phyloP scores from a whole-genome alignment of 2,797 vertebrate species.

The Scleropages formosus region DNA sequence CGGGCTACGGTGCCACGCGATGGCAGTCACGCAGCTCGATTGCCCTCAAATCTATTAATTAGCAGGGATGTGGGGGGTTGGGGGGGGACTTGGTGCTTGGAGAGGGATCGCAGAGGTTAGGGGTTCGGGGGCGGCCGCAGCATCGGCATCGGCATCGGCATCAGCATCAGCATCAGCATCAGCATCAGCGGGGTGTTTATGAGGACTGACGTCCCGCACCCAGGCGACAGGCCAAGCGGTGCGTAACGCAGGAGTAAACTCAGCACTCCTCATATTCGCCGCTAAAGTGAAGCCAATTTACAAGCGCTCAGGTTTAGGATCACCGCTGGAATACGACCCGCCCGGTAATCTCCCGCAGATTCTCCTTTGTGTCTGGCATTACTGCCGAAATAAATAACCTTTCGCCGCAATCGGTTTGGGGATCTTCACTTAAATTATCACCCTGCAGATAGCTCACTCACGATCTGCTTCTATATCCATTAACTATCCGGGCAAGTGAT shows the following conservation, averaged over 20 bases:
- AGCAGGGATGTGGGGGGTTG: conserved; percentile 53
- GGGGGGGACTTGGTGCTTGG: conserved; percentile 47
- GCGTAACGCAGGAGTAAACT: conserved; percentile 73
- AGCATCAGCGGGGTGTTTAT: conserved; percentile 59
- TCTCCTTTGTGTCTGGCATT: conserved; percentile 72
- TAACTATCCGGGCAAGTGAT: conserved; percentile 77
- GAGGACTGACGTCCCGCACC: conserved; percentile 62
- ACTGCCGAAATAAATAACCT: conserved; percentile 83
- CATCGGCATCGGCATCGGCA: no score
- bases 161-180: no score
- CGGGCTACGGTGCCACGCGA: background rate
- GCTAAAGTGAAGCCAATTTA: conserved; percentile 76
- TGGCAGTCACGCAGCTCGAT: conserved; percentile 47
- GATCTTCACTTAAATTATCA: conserved; percentile 81
- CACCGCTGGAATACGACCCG: conserved; percentile 64
- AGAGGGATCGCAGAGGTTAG: conserved; percentile 44
- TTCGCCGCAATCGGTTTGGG: conserved; percentile 76
- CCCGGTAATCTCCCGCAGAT: conserved; percentile 71
- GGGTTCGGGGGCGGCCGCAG: conserved; percentile 54
- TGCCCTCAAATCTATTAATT: conserved; percentile 63
- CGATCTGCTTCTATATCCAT: conserved; percentile 79
- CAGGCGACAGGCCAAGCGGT: conserved; percentile 59
- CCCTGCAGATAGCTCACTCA: conserved; percentile 78
- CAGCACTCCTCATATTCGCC: conserved; percentile 71
- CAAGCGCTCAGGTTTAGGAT: conserved; percentile 70